Evolutionary conservation across 2,888 invertebrate genomes (phyloP).

Genomic region (Napeogenes sylphis): DNA sequence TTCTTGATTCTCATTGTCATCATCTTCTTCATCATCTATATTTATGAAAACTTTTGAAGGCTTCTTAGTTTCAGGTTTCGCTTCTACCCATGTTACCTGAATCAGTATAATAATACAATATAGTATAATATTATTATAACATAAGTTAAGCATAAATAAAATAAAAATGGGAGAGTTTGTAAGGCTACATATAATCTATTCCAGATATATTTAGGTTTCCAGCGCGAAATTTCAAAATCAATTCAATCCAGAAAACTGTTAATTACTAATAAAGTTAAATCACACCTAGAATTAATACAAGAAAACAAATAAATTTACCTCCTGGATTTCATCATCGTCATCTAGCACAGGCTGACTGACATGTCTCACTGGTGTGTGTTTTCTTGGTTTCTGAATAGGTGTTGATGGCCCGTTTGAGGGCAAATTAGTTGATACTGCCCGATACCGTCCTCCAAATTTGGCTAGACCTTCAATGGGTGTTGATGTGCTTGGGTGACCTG

Average conservation of each 20-base stretch:
- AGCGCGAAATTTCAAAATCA: too few relatives aligned
- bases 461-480: constrained; percentile 54
- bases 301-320: constrained; percentile 37
- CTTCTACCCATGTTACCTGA: constrained; percentile 58
- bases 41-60: constrained; percentile 56
- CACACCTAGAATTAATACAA: background rate
- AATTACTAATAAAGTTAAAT: background rate
- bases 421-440: constrained; percentile 51
- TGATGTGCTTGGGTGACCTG: constrained; percentile 63
- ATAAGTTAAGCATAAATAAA: background rate
- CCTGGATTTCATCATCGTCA: constrained; percentile 58
- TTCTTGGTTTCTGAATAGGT: constrained; percentile 50
- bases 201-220: too few relatives aligned
- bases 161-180: too few relatives aligned
- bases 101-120: constrained; percentile 30
- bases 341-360: constrained; percentile 52
- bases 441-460: constrained; percentile 38
- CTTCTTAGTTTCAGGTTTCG: constrained; percentile 47
- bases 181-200: too few relatives aligned
- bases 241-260: too few relatives aligned
- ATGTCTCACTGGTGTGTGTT: constrained; percentile 54
- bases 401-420: constrained; percentile 49
- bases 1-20: constrained; percentile 43
- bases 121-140: constrained; percentile 2
- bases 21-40: constrained; percentile 51